Base-by-base conservation (phyloP, 2,113 vertebrate genomes). In the Gopherus flavomarginatus region DNA sequence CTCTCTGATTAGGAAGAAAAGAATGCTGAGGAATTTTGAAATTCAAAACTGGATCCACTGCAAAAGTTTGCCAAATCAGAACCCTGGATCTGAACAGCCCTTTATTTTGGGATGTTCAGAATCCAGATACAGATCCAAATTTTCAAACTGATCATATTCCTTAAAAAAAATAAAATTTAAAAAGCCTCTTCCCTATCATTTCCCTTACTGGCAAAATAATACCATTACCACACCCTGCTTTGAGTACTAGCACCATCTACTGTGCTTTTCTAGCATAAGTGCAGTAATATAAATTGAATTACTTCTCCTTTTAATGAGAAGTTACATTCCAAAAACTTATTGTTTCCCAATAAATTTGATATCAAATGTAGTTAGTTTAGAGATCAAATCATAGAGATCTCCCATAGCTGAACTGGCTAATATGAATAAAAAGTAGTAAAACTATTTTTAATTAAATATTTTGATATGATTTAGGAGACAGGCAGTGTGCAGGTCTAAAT, bases 231-330 rank as follows among this genome's bases (percentile, higher is more conserved):
- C 38, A 16, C 47, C 14, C 11, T 62, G 22, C 50, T 47, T 62
- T 27, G 11, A 83, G 35, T 92, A 93, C 38, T 81, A 97, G 96
- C 95, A 86, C 97, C 97, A 97, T 92, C 97, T 98, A 96, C 90
- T 96, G 97, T 31, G 52, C 53, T 84, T 52, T 79, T 44, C 53
- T 21, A 86, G 87, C 77, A 97, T 91, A 89, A 21, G 82, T 81
- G 13, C 75, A 88, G 14, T 6, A 50, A 2, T 11, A 57, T 42
- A 11, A 83, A 92, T 22, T 38, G 65, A 72, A 3, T 2, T 50
- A 24, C 44, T 69, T 44, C 1, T 59, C 1, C 89, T 86, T 42
- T 72, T 3, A 77, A 79, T 80, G 10, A 0, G 1, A 2, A n/a
- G 42, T 1, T 54, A 17, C 5, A 38, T 80, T 92, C 86, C 78